A percentile compares a stretch with the other conserved stretches of the same genome.
These are phyloP conservation scores for rabbit (Oryctolagus cuniculus) DNA, from an alignment of 2,113 vertebrate genomes.

Conservation along the genomic window DNA sequence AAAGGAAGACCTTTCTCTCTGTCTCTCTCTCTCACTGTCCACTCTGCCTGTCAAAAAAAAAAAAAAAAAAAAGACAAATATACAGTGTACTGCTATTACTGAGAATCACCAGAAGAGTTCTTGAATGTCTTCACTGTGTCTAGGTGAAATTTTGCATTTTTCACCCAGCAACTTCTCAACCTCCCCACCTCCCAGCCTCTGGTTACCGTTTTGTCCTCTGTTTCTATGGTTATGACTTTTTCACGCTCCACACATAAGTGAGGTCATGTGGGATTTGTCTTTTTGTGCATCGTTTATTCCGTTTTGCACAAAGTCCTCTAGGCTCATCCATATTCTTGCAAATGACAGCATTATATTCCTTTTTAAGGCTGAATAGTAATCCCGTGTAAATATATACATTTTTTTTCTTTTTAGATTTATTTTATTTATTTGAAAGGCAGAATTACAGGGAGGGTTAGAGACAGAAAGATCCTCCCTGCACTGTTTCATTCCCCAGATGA, in stretches of 20 bases:
- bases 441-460: too few relatives aligned
- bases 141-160: background rate
- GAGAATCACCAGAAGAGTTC: background rate
- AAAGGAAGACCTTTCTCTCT: too few relatives aligned
- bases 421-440: too few relatives aligned
- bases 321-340: background rate
- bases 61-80: too few relatives aligned
- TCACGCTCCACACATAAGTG: too few relatives aligned
- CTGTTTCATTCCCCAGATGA: too few relatives aligned
- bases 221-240: too few relatives aligned
- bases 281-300: background rate
- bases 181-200: background rate
- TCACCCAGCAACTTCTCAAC: background rate
- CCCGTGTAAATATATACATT: background rate
- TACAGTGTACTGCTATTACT: too few relatives aligned
- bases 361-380: background rate
- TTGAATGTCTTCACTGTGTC: background rate
- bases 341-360: background rate
- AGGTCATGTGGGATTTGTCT: background rate
- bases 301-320: background rate
- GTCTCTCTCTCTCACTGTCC: too few relatives aligned
- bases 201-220: background rate
- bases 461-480: too few relatives aligned
- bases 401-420: too few relatives aligned
- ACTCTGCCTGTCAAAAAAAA: too few relatives aligned